phyloP scores from a whole-genome alignment of 1,140 invertebrate genomes.

The Bombus pascuorum region DNA sequence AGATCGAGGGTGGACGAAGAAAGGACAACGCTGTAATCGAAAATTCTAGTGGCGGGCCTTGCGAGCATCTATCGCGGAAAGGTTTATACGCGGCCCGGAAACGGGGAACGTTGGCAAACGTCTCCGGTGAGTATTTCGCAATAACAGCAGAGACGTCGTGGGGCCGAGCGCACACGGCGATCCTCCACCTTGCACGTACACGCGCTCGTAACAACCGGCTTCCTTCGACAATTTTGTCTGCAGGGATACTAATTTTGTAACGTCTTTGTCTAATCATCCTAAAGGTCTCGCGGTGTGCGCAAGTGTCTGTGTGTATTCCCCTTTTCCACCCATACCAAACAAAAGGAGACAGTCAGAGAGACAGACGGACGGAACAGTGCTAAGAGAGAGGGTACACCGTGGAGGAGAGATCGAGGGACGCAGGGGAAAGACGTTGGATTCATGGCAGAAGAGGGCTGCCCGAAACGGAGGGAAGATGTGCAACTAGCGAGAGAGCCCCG shows the following conservation, averaged over 20 bases:
- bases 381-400: background rate
- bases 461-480: conserved; percentile 51
- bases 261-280: conserved; percentile 79
- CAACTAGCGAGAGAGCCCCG: conserved; percentile 68
- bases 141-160: conserved; percentile 31
- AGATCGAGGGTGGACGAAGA: background rate
- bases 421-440: background rate
- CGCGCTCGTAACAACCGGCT: conserved; percentile 41
- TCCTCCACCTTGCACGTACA: conserved; percentile 1
- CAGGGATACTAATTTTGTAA: conserved; percentile 76
- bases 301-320: conserved; percentile 64
- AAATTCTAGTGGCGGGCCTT: background rate
- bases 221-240: conserved; percentile 67
- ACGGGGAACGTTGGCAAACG: conserved; percentile 23
- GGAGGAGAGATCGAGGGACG: conserved; percentile 34
- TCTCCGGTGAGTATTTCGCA: conserved; percentile 53
- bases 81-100: conserved; percentile 1
- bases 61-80: background rate
- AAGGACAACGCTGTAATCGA: conserved; percentile 24
- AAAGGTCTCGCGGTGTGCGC: conserved; percentile 72
- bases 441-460: background rate
- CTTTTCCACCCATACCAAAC: conserved; percentile 54
- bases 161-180: conserved; percentile 9
- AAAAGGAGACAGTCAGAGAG: conserved; percentile 37
- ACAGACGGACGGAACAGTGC: conserved; percentile 23